phyloP scores from a whole-genome alignment of 2,797 vertebrate species.

The Scolopax bukidnonensis region DNA sequence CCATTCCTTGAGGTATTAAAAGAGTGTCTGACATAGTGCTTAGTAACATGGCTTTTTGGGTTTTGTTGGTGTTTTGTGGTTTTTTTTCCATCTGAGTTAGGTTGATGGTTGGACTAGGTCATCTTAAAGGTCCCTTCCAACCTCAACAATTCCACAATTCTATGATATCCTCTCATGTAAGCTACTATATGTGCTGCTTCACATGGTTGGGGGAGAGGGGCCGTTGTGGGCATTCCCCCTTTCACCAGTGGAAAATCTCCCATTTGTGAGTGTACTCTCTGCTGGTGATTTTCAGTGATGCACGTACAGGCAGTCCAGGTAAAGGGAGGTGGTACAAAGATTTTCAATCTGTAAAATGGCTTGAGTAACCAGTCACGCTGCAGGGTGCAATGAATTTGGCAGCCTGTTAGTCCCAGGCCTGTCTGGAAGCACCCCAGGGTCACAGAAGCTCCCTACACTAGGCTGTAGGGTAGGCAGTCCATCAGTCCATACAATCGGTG shows the following conservation, averaged over 20 bases:
- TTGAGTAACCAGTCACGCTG: neutral
- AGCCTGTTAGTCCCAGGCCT: neutral
- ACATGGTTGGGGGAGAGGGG: neutral
- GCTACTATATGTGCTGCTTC: neutral
- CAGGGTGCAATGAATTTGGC: neutral
- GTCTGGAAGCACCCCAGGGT: neutral
- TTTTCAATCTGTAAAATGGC: neutral
- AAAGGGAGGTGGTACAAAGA: accelerated
- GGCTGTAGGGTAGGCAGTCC: neutral
- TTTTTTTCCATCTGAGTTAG: too few species aligned
- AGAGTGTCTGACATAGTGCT: too few species aligned
- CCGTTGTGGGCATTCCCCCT: neutral
- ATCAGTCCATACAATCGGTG: neutral
- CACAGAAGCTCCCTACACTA: accelerated
- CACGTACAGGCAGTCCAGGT: accelerated
- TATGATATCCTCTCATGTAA: neutral
- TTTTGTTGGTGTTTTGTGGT: too few species aligned
- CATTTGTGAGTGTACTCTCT: neutral
- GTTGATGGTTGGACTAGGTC: too few species aligned
- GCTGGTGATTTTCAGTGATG: accelerated
- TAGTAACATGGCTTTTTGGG: too few species aligned
- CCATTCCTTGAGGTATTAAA: too few species aligned
- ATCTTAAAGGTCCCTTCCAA: too few species aligned
- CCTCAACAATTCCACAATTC: too few species aligned
- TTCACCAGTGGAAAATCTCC: neutral